Conservation (phyloP, 2,797 vertebrate species). For the Gymnodraco acuticeps region DNA sequence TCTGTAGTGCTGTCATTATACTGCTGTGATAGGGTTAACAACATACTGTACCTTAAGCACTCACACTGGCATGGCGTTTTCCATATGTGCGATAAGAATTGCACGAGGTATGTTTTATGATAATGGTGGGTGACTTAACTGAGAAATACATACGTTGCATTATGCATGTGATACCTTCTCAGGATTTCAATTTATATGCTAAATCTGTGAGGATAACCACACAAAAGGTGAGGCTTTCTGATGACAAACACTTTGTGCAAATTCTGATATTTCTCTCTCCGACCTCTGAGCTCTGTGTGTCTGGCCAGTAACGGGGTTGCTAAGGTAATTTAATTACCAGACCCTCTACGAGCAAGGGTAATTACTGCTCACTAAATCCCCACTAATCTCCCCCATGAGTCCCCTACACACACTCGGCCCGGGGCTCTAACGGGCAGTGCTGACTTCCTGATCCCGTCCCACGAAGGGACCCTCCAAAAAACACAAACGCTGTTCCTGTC, state of each 20-base stretch:
- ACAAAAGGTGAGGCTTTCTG: not conserved
- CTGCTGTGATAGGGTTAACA: not conserved
- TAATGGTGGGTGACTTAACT: not conserved
- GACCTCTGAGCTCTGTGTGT: slow-evolving; percentile 63
- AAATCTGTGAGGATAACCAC: not conserved
- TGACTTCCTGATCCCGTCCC: slow-evolving; percentile 50
- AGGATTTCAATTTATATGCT: not conserved
- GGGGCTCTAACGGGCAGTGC: slow-evolving; percentile 45
- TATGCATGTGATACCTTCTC: not conserved
- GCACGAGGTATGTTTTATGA: not conserved
- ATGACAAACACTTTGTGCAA: slow-evolving; percentile 27
- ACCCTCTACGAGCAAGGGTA: slow-evolving; percentile 74
- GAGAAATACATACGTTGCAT: slow-evolving; percentile 5
- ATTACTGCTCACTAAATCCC: slow-evolving; percentile 84
- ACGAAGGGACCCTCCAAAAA: slow-evolving; percentile 22
- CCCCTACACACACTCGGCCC: slow-evolving; percentile 57
- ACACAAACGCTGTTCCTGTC: not conserved
- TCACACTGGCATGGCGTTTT: not conserved
- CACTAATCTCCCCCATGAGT: slow-evolving; percentile 80
- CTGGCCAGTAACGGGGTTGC: slow-evolving; percentile 65
- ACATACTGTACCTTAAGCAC: not conserved
- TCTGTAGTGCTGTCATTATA: not conserved
- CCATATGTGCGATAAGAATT: not conserved
- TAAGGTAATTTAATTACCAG: slow-evolving; percentile 85
- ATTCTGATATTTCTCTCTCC: slow-evolving; percentile 27